Evolutionary conservation across 1,140 invertebrate genomes (phyloP).

Genomic region (Drosophila santomea): DNA sequence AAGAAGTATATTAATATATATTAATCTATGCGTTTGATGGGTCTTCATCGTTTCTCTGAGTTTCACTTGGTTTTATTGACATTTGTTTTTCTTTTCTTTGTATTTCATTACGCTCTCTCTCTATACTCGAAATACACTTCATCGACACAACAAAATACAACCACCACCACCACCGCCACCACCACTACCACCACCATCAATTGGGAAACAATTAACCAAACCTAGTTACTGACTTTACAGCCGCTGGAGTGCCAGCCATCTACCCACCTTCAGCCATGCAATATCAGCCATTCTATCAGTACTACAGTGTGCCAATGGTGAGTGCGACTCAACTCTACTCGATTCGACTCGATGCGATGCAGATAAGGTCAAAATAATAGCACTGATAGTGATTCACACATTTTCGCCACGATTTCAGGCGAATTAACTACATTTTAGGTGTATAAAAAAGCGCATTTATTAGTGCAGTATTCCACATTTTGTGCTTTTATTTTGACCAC

Average conservation of each 20-base stretch:
- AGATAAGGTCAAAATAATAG: slow-evolving; percentile 7
- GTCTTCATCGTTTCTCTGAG: slow-evolving; percentile 30
- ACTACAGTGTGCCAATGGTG: slow-evolving; percentile 85
- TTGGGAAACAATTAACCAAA: slow-evolving; percentile 71
- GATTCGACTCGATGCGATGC: neutral
- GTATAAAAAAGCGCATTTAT: too few relatives aligned
- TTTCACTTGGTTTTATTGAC: slow-evolving; percentile 61
- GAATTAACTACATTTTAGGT: too few relatives aligned
- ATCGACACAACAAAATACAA: slow-evolving; percentile 48
- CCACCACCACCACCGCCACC: slow-evolving; percentile 3
- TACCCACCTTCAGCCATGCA: slow-evolving; percentile 85
- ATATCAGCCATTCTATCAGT: slow-evolving; percentile 85
- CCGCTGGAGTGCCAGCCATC: slow-evolving; percentile 84
- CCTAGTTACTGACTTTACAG: slow-evolving; percentile 83
- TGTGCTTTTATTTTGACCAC: slow-evolving; percentile 4
- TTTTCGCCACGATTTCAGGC: neutral
- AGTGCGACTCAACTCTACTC: slow-evolving; percentile 25
- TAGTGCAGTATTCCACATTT: too few relatives aligned
- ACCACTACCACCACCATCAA: slow-evolving; percentile 38
- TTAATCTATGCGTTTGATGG: slow-evolving; percentile 22
- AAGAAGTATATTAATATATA: neutral
- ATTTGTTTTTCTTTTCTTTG: slow-evolving; percentile 69
- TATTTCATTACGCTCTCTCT: slow-evolving; percentile 60
- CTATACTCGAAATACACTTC: slow-evolving; percentile 31
- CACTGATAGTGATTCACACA: slow-evolving; percentile 1